Evolutionary conservation across 2,888 invertebrate species (phyloP).

Genomic region (Corythucha ciliata): DNA sequence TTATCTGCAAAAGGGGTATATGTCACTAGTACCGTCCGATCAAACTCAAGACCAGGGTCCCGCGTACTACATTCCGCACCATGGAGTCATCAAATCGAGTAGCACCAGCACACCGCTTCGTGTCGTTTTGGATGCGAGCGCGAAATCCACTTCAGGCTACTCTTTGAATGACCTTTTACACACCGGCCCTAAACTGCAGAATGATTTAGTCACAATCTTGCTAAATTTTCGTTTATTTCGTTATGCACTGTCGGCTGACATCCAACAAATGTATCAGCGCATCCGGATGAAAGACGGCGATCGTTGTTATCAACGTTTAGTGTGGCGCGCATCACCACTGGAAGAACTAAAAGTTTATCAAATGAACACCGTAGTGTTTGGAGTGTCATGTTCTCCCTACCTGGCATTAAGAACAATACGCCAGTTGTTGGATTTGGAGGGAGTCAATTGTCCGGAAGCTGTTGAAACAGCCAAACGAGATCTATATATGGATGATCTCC

Average conservation of each 20-base stretch:
- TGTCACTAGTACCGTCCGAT: background rate
- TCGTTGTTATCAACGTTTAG: background rate
- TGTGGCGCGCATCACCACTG: background rate
- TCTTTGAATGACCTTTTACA: conserved; percentile 7
- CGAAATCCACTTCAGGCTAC: background rate
- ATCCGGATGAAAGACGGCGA: background rate
- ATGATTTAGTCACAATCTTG: too few relatives aligned
- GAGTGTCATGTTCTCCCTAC: conserved; percentile 6
- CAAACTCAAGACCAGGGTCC: background rate
- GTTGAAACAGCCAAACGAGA: background rate
- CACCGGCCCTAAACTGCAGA: too few relatives aligned
- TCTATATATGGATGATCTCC: conserved; percentile 17
- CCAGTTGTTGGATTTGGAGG: background rate
- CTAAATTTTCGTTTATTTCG: conserved; percentile 1
- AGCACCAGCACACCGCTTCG: conserved; percentile 6
- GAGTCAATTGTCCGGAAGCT: background rate
- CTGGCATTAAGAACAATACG: background rate
- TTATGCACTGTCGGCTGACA: background rate
- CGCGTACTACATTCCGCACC: conserved; percentile 11
- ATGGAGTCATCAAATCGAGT: conserved; percentile 7
- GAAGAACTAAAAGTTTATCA: background rate
- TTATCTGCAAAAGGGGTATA: background rate
- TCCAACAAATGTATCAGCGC: background rate
- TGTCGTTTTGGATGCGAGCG: conserved; percentile 10
- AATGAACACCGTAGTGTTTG: conserved; percentile 8